Percentiles rank a stretch among this genome's conserved stretches.
These are phyloP conservation scores for Serilophus lunatus DNA, from an alignment of 2,113 vertebrate species.

Conservation along the genomic window DNA sequence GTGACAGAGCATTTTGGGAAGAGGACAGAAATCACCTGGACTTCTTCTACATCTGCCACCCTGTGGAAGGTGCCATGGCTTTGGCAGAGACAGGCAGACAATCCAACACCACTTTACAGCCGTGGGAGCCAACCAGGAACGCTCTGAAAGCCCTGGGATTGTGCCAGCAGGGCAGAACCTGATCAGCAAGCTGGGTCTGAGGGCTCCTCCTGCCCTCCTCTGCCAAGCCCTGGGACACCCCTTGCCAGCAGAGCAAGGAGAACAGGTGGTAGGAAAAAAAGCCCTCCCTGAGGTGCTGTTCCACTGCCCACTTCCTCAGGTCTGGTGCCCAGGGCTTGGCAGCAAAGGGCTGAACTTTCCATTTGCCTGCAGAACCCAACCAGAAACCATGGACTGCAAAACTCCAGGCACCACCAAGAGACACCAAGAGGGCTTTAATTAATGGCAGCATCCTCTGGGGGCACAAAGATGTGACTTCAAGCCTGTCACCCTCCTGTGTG, in stretches of 20 bases:
- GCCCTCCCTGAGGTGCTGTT: not conserved
- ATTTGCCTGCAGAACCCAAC: not conserved
- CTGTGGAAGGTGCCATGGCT: fast-evolving
- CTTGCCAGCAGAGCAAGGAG: not conserved
- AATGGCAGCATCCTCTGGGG: not conserved
- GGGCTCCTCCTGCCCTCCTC: not conserved
- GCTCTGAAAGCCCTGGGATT: not conserved
- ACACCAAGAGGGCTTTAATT: not conserved
- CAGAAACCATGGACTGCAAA: not conserved
- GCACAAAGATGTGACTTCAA: not conserved
- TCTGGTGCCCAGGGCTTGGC: not conserved
- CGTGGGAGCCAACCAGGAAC: not conserved
- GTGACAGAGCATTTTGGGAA: not conserved
- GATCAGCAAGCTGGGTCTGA: not conserved
- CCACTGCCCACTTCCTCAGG: not conserved
- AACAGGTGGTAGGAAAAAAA: not conserved
- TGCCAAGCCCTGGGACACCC: not conserved
- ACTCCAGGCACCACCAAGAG: not conserved
- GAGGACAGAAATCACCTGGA: not conserved
- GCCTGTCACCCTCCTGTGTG: not conserved
- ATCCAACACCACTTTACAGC: too few species aligned
- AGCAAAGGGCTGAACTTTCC: not conserved
- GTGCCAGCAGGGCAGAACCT: not conserved
- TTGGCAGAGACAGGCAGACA: not conserved
- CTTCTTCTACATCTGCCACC: not conserved